These are phyloP conservation scores for Timandra comae DNA, from an alignment of 2,888 invertebrate species.

Conservation along the genomic window DNA sequence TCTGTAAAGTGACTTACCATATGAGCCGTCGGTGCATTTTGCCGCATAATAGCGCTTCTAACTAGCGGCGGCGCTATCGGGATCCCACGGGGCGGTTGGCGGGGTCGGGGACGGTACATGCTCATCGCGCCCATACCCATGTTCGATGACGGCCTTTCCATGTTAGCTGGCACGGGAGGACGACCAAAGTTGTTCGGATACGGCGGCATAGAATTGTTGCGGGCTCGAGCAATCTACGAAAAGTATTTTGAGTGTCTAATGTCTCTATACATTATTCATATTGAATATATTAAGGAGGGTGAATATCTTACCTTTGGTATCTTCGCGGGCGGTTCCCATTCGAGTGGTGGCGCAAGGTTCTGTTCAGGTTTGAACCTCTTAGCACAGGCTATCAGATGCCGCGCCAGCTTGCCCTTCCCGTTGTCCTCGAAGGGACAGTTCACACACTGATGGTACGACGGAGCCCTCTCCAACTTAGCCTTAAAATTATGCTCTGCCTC, in stretches of 20 bases:
- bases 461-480: conserved; percentile 89
- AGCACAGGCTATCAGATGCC: conserved; percentile 91
- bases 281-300: neutral
- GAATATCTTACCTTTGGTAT: conserved; percentile 82
- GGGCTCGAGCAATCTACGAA: conserved; percentile 46
- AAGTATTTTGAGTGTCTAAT: neutral
- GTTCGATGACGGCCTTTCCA: neutral
- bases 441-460: conserved; percentile 92
- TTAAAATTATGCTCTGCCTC: conserved; percentile 91
- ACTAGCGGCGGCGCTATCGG: conserved; percentile 18
- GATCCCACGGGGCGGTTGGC: conserved; percentile 34
- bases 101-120: conserved; percentile 44
- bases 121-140: conserved; percentile 12
- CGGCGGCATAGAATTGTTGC: conserved; percentile 47
- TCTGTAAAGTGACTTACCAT: too few relatives aligned
- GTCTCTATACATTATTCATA: too few relatives aligned
- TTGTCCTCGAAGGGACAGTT: conserved; percentile 97
- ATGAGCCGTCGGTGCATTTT: too few relatives aligned
- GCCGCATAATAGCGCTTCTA: neutral
- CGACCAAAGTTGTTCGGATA: conserved; percentile 56
- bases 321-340: conserved; percentile 96
- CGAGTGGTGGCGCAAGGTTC: conserved; percentile 90
- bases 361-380: conserved; percentile 92
- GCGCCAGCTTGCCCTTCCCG: conserved; percentile 91
- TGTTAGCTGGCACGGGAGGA: conserved; percentile 32